phyloP scores from a whole-genome alignment of 2,888 invertebrate genomes.

The Hanleya hanleyi region DNA sequence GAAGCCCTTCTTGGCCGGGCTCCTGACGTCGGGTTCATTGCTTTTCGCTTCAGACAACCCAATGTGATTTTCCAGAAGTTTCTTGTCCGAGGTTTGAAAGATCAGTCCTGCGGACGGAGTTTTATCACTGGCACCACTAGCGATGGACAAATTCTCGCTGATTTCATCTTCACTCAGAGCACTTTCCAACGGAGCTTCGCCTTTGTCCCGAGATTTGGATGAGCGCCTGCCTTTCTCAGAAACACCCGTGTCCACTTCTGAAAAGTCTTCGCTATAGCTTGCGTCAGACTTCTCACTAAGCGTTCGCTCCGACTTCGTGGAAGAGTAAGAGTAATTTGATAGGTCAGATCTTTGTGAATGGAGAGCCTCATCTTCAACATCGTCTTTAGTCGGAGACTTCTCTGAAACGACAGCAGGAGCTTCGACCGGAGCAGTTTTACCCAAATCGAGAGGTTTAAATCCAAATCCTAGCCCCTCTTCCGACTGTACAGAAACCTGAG shows the following conservation, averaged over 20 bases:
- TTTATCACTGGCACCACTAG: neutral
- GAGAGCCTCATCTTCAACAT: neutral
- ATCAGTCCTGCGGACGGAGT: neutral
- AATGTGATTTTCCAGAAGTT: neutral
- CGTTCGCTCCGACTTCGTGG: conserved; percentile 29
- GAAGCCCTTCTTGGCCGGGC: neutral
- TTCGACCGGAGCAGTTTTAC: neutral
- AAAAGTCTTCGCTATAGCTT: conserved; percentile 35
- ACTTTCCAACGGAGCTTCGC: neutral
- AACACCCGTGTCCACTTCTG: neutral
- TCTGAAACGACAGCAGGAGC: neutral
- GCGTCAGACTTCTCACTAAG: conserved; percentile 40
- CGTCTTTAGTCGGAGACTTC: neutral
- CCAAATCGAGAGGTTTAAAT: neutral
- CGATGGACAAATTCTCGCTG: conserved; percentile 16
- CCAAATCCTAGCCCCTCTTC: neutral
- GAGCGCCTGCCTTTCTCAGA: neutral
- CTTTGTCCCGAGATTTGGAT: neutral
- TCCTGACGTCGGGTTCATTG: conserved; percentile 32
- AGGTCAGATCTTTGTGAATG: neutral
- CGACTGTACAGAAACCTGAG: neutral
- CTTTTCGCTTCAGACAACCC: conserved; percentile 21
- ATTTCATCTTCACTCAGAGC: conserved; percentile 40
- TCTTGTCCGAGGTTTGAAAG: neutral
- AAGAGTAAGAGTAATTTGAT: conserved; percentile 24